These are phyloP conservation scores for Drosophila barbarae DNA, from an alignment of 2,888 invertebrate species.

Conservation along the genomic window DNA sequence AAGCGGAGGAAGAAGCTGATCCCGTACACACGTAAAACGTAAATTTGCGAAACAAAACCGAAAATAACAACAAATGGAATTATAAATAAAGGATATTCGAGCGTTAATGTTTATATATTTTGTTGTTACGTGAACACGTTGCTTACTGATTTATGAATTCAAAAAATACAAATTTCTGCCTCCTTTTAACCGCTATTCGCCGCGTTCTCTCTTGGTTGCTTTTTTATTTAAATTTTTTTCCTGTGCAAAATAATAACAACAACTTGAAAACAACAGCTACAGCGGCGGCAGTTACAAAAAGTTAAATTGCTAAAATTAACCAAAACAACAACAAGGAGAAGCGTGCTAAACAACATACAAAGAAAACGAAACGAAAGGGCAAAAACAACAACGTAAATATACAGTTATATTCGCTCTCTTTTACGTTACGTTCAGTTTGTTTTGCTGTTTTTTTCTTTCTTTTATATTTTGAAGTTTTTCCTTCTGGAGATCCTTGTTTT, in stretches of 20 bases:
- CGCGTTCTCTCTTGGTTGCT: conserved; percentile 27
- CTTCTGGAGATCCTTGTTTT: not conserved
- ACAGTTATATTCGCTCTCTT: conserved; percentile 19
- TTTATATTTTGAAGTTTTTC: conserved; percentile 7
- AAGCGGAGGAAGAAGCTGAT: no score
- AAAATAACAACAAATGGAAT: no score
- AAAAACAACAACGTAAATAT: conserved; percentile 60
- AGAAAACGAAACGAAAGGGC: not conserved
- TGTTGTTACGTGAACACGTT: conserved; percentile 73
- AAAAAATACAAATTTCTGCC: not conserved
- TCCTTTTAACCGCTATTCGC: conserved; percentile 2
- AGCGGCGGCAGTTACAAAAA: conserved; percentile 19
- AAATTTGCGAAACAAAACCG: no score
- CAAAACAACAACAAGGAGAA: conserved; percentile 18
- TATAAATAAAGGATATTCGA: no score
- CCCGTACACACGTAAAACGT: no score
- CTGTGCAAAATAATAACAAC: conserved; percentile 25
- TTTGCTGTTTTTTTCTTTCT: conserved; percentile 8
- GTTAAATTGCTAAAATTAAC: not conserved
- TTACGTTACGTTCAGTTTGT: conserved; percentile 32
- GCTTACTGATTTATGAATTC: conserved; percentile 38
- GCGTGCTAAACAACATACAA: conserved; percentile 8
- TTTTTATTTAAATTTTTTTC: conserved; percentile 22
- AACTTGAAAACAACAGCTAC: conserved; percentile 1
- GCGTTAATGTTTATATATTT: no score